Evolutionary conservation across 2,797 vertebrate species (phyloP).

Genomic region (Micromesistius poutassou): DNA sequence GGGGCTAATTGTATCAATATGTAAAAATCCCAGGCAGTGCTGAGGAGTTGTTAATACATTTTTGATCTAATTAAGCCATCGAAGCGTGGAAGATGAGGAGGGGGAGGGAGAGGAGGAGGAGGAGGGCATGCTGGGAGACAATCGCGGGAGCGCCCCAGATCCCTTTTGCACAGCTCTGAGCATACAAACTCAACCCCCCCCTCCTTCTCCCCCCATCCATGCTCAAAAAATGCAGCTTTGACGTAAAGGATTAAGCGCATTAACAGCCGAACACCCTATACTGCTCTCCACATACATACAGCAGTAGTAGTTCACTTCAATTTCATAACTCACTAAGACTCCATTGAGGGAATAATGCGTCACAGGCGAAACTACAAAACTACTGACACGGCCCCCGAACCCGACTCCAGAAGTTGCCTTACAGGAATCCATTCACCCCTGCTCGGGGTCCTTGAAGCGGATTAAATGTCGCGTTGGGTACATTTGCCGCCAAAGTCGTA

Average conservation of each 20-base stretch:
- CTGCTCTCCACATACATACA: slow-evolving; percentile 35
- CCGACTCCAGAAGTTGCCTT: slow-evolving; percentile 55
- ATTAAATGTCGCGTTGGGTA: slow-evolving; percentile 53
- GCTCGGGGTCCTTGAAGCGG: slow-evolving; percentile 36
- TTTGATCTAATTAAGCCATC: slow-evolving; percentile 71
- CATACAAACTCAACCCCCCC: slow-evolving; percentile 43
- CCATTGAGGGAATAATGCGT: slow-evolving; percentile 62
- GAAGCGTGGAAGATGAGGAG: slow-evolving; percentile 49
- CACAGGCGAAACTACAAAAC: slow-evolving; percentile 38
- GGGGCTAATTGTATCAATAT: slow-evolving; percentile 79
- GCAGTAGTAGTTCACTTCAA: slow-evolving; percentile 54
- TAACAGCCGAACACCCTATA: too few species aligned
- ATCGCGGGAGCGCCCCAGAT: slow-evolving; percentile 31
- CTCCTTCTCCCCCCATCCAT: too few species aligned
- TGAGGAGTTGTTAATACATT: slow-evolving; percentile 72
- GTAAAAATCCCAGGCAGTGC: slow-evolving; percentile 68
- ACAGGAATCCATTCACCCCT: slow-evolving; percentile 43
- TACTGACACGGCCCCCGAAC: slow-evolving; percentile 25
- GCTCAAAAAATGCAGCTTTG: too few species aligned
- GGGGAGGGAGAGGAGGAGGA: background rate
- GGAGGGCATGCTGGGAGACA: slow-evolving; percentile 36
- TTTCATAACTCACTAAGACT: slow-evolving; percentile 67
- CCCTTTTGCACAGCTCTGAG: slow-evolving; percentile 36
- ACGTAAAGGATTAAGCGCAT: too few species aligned
- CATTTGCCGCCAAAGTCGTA: slow-evolving; percentile 50